phyloP scores from a whole-genome alignment of 2,797 vertebrate species.

The Momotus momota region DNA sequence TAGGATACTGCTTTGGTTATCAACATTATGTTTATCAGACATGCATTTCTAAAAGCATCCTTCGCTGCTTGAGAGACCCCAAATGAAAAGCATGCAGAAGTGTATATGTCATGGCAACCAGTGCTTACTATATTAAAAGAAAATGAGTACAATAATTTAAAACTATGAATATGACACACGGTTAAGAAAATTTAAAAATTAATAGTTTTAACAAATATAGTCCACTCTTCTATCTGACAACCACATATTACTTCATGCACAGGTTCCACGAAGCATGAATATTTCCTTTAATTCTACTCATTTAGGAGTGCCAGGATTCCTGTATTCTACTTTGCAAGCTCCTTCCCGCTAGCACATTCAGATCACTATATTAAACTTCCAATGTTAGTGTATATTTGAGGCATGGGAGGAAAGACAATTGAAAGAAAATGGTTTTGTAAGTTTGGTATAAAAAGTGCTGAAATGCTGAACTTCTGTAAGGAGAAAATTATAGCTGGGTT shows the following conservation, averaged over 20 bases:
- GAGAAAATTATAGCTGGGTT: background rate
- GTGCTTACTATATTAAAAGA: background rate
- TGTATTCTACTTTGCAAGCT: background rate
- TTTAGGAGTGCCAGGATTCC: background rate
- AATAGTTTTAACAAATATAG: background rate
- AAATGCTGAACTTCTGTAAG: background rate
- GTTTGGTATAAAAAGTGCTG: background rate
- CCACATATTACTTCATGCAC: background rate
- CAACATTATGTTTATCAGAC: background rate
- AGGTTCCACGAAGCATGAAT: background rate
- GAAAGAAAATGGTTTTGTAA: background rate
- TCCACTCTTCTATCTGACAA: background rate
- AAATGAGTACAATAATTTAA: background rate
- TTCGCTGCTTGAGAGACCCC: background rate
- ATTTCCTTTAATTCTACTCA: background rate
- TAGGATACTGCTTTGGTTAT: background rate
- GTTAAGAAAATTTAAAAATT: background rate
- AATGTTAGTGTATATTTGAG: background rate
- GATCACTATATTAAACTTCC: background rate
- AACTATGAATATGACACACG: background rate
- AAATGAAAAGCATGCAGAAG: background rate
- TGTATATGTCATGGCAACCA: background rate
- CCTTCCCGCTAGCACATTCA: background rate
- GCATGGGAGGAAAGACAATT: background rate
- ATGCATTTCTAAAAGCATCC: background rate